Base-by-base conservation (phyloP, 2,797 vertebrate genomes). In the Rousettus madagascariensis region DNA sequence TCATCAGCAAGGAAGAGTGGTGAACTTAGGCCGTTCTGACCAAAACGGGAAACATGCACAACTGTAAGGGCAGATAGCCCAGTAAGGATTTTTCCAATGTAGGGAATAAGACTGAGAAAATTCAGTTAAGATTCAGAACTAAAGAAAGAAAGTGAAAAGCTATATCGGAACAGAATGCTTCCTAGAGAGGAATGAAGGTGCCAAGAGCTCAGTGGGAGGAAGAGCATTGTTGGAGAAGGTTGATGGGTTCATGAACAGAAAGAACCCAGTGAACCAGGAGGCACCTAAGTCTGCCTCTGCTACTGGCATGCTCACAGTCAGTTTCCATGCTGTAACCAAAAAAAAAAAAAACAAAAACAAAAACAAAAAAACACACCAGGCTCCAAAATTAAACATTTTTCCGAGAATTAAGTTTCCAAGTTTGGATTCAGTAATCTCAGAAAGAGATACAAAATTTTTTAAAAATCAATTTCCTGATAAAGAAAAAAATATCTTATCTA, bases 391-490 rank as follows among this genome's bases (percentile, higher is more conserved):
- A 96, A 83, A 93, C 26, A 92, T 95, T 95, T 93, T 96, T 77
- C 91, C 86, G 96, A 94, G 84, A 95, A 97, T n/a, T 86, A 78
- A 96, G 69, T 93, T 95, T 79, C 59, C 46, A 71, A 95, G 69
- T 95, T 20, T 93, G 75, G 79, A 96, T 97, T 95, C 71, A 38
- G 94, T 74, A 90, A 96, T 90, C 78, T 92, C 92, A 93, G 92
- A 96, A 97, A 97, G 57, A 96, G 93, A 97, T 66, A n/a, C 92
- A 96, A 97, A 49, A 49, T 46, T 33, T 33, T 33, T 33, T 16
- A n/a, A 9, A 97, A 97, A 97, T 97, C 46, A 65, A 93, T 96
- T 94, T 96, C 80, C 85, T 57, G 43, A 96, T 33, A 85, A 93
- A 93, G 36, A 95, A 88, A 96, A 95, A 97, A 86, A 86, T 1